A percentile compares a stretch with the other conserved stretches of the same genome.
Conservation (phyloP, 2,113 vertebrate genomes). For the Coreoperca whiteheadi region DNA sequence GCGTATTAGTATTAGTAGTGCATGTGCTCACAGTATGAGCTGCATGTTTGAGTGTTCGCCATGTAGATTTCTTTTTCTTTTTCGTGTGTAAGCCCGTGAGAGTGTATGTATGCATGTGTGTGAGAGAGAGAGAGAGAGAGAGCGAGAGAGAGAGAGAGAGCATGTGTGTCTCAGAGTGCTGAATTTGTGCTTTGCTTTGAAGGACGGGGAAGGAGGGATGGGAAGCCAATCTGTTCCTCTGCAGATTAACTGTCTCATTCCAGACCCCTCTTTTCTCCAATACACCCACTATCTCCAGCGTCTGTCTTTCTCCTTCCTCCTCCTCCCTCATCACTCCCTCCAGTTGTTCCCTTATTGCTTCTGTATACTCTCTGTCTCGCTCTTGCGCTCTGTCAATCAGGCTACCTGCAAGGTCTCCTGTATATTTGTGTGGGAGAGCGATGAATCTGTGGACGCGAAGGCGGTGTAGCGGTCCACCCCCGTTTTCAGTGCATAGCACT, state of each 20-base stretch:
- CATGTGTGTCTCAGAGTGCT: conserved; percentile 50
- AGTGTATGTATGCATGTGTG: conserved; percentile 1
- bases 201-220: conserved; percentile 62
- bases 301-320: conserved; percentile 34
- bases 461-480: conserved; percentile 36
- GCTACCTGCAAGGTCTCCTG: conserved; percentile 47
- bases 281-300: conserved; percentile 71
- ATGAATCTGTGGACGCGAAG: conserved; percentile 47
- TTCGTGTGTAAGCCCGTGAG: conserved; percentile 8
- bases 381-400: conserved; percentile 66
- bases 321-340: conserved; percentile 42
- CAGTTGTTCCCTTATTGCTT: conserved; percentile 54
- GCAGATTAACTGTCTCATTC: conserved; percentile 80
- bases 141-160: conserved; percentile 3
- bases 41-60: conserved; percentile 27
- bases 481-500: background rate
- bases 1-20: background rate
- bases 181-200: conserved; percentile 72
- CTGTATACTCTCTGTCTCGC: conserved; percentile 30
- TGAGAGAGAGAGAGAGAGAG: background rate
- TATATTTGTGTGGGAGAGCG: conserved; percentile 61
- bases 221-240: conserved; percentile 76
- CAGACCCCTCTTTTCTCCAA: conserved; percentile 62
- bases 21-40: conserved; percentile 18
- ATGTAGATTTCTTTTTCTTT: conserved; percentile 24